Conservation (phyloP, 2,113 vertebrate species). For the Rhagologus leucostigma region DNA sequence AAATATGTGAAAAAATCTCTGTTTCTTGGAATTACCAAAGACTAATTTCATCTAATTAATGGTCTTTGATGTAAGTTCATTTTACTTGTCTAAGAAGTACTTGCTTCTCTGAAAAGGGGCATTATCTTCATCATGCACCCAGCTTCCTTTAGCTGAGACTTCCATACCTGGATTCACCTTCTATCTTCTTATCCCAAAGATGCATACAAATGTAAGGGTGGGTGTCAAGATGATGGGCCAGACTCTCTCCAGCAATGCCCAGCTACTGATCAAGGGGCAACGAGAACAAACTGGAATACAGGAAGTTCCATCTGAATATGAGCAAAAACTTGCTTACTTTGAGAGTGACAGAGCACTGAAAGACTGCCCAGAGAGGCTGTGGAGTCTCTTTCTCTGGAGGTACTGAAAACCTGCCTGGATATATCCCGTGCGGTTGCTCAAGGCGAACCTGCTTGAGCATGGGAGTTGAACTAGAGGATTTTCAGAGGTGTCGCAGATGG, state of each 20-base stretch:
- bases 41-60: background rate
- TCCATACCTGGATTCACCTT: background rate
- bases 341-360: background rate
- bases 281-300: background rate
- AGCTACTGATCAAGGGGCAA: background rate
- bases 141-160: background rate
- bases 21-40: background rate
- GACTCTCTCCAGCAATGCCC: fast-evolving
- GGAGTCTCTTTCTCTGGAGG: background rate
- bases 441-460: background rate
- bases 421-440: background rate
- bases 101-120: background rate
- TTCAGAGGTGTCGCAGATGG: background rate
- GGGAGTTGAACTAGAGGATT: background rate
- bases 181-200: background rate
- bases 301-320: background rate
- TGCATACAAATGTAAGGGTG: background rate
- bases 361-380: background rate
- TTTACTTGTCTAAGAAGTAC: background rate
- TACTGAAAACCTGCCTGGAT: background rate
- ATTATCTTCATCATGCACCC: background rate
- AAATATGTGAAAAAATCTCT: background rate
- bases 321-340: background rate
- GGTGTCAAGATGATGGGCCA: background rate
- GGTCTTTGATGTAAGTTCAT: background rate